Evolutionary conservation across 2,113 vertebrate species (phyloP).

Genomic region (Anolis sagrei): DNA sequence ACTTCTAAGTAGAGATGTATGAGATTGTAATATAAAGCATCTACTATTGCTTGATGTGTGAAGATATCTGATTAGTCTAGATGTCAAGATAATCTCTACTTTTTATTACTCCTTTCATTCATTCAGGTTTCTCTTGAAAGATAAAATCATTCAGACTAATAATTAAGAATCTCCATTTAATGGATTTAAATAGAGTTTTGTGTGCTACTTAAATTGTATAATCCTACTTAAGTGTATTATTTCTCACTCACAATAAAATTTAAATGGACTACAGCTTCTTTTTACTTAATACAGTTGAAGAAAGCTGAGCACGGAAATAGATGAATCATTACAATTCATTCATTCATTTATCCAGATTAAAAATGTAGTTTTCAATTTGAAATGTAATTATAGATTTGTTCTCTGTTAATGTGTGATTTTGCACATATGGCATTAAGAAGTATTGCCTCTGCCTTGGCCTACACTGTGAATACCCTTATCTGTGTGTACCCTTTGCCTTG

Average conservation of each 20-base stretch:
- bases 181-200: not conserved
- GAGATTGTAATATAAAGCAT: not conserved
- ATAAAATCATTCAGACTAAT: not conserved
- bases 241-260: not conserved
- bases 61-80: not conserved
- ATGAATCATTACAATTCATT: not conserved
- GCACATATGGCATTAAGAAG: not conserved
- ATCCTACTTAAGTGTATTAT: not conserved
- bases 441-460: not conserved
- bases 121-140: not conserved
- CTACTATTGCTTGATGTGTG: not conserved
- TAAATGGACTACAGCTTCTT: not conserved
- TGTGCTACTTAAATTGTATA: not conserved
- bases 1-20: not conserved
- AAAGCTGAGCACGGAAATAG: not conserved
- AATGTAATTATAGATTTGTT: conserved; percentile 2
- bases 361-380: not conserved
- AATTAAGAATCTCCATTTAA: not conserved
- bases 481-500: not conserved
- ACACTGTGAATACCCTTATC: not conserved
- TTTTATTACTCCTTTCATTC: not conserved
- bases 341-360: conserved; percentile 3
- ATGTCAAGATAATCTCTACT: too few species aligned
- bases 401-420: not conserved
- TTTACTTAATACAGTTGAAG: conserved; percentile 4